phyloP scores from a whole-genome alignment of 2,113 vertebrate species.

The Strigops habroptila region DNA sequence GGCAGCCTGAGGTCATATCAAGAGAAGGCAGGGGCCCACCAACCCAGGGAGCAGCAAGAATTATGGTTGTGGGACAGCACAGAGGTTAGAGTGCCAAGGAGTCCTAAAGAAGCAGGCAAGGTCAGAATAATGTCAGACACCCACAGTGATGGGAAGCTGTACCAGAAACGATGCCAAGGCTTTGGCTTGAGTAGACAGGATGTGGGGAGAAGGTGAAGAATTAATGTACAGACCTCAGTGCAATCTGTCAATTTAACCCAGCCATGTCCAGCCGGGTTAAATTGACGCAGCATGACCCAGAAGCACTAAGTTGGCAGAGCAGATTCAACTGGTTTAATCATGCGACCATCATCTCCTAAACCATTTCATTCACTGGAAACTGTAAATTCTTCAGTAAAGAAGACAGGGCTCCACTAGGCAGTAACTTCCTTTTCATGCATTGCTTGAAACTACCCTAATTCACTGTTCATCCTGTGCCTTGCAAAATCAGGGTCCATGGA shows the following conservation, averaged over 20 bases:
- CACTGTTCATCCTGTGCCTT: background rate
- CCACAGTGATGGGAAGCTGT: background rate
- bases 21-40: background rate
- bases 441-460: background rate
- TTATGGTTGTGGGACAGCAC: background rate
- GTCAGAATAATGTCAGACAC: background rate
- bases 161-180: background rate
- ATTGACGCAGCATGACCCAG: background rate
- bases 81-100: background rate
- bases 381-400: background rate
- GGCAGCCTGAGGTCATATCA: background rate
- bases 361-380: background rate
- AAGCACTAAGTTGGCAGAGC: background rate
- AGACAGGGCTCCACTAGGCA: background rate
- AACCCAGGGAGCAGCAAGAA: background rate
- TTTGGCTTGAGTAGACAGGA: background rate
- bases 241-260: background rate
- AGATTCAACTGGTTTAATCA: fast-evolving
- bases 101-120: background rate
- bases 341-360: background rate
- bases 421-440: background rate
- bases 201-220: background rate
- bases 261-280: too few relatives aligned
- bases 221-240: background rate
- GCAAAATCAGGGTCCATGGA: background rate